These are phyloP conservation scores for Brenthis hecate DNA, from an alignment of 2,888 invertebrate genomes.

Conservation along the genomic window DNA sequence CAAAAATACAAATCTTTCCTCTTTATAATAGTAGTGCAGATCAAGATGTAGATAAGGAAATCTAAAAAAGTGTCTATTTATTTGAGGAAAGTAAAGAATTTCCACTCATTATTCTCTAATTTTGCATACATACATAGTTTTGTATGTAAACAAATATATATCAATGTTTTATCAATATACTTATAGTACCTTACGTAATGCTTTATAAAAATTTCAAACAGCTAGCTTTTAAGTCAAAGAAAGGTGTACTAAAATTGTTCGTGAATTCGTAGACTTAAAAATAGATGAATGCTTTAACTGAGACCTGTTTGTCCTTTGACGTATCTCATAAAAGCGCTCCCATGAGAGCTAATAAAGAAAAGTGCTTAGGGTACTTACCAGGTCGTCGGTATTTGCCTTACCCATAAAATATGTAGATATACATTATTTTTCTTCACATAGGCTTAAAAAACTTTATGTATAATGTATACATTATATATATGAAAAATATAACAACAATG, in stretches of 20 bases:
- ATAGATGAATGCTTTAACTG: slow-evolving; percentile 18
- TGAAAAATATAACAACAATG: no score
- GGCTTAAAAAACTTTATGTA: not conserved
- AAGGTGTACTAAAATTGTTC: slow-evolving; percentile 12
- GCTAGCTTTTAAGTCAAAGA: not conserved
- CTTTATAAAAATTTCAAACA: slow-evolving; percentile 5
- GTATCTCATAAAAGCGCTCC: slow-evolving; percentile 29
- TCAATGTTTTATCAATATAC: no score
- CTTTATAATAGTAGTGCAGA: no score
- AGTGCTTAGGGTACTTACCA: slow-evolving; percentile 21
- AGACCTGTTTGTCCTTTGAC: slow-evolving; percentile 30
- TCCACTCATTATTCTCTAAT: no score
- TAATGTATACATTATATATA: not conserved
- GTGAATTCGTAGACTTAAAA: slow-evolving; percentile 21
- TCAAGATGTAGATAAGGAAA: no score
- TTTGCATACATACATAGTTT: no score
- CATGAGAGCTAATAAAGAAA: slow-evolving; percentile 26
- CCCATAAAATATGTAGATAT: slow-evolving; percentile 9
- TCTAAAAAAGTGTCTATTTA: no score
- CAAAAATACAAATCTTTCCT: no score
- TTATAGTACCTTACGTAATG: not conserved
- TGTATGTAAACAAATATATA: no score
- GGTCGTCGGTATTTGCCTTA: slow-evolving; percentile 13
- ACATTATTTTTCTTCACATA: not conserved
- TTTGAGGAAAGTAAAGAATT: no score